Evolutionary conservation across 2,888 invertebrate genomes (phyloP).

Genomic region (Oligia strigilis): DNA sequence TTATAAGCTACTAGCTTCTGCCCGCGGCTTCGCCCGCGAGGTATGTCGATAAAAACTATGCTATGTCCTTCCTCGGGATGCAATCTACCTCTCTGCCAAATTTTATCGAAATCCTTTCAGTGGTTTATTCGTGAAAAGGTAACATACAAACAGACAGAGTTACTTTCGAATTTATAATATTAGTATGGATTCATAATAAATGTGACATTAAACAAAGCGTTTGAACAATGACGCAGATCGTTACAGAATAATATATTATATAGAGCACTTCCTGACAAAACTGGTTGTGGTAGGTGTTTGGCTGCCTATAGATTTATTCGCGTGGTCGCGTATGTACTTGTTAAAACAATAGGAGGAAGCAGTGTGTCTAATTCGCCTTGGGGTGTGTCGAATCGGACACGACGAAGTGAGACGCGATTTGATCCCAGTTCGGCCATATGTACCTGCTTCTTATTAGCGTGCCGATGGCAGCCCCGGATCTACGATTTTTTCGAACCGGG

Average conservation of each 20-base stretch:
- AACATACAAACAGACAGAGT: too few relatives aligned
- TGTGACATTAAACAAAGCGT: conserved; percentile 59
- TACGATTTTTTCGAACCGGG: too few relatives aligned
- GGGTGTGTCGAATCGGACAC: conserved; percentile 58
- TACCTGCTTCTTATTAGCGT: background rate
- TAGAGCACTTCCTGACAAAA: conserved; percentile 71
- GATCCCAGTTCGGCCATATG: background rate
- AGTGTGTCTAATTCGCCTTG: conserved; percentile 59
- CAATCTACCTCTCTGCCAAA: too few relatives aligned
- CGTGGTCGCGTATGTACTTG: conserved; percentile 44
- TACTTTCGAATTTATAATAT: too few relatives aligned
- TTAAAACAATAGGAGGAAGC: conserved; percentile 66
- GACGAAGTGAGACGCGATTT: conserved; percentile 24
- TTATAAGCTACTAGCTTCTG: conserved; percentile 12
- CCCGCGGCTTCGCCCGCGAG: too few relatives aligned
- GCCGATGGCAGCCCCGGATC: too few relatives aligned
- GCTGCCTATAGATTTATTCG: conserved; percentile 36
- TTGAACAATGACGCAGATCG: conserved; percentile 60
- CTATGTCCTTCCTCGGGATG: too few relatives aligned
- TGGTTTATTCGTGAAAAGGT: too few relatives aligned
- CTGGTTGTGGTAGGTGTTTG: conserved; percentile 61
- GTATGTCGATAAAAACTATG: too few relatives aligned
- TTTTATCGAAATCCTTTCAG: too few relatives aligned
- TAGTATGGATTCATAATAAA: conserved; percentile 37
- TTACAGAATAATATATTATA: conserved; percentile 63